phyloP scores from a whole-genome alignment of 2,797 vertebrate genomes.

The Threskiornis aethiopicus region DNA sequence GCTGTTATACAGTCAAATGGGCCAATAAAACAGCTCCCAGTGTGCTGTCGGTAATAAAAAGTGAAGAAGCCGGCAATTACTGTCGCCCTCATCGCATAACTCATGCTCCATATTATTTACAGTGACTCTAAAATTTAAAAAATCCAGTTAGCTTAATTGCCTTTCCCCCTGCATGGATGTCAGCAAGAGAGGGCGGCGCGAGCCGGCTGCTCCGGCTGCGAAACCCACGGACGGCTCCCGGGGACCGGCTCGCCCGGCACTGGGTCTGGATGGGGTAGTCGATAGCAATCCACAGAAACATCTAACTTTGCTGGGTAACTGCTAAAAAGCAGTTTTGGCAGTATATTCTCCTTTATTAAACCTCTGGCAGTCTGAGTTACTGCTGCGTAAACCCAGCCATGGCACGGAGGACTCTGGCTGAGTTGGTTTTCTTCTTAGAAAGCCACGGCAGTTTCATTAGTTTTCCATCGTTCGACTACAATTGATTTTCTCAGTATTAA shows the following conservation, averaged over 20 bases:
- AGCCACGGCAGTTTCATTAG: not conserved
- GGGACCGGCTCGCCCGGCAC: fast-evolving
- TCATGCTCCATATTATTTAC: conserved; percentile 55
- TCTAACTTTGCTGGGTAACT: not conserved
- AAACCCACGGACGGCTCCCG: fast-evolving
- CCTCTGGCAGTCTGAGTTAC: not conserved
- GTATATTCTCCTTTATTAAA: not conserved
- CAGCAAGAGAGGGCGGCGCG: not conserved
- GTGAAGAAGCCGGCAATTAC: conserved; percentile 54
- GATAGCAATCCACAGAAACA: not conserved
- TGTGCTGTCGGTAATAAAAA: conserved; percentile 24
- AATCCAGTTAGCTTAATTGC: conserved; percentile 9
- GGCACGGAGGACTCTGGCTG: not conserved
- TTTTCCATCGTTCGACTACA: not conserved
- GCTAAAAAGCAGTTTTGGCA: not conserved
- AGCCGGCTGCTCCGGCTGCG: not conserved
- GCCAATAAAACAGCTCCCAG: conserved; percentile 57
- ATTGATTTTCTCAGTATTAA: not conserved
- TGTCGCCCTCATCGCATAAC: not conserved
- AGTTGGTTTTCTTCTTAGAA: conserved; percentile 18
- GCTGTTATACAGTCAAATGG: not conserved
- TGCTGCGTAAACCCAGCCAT: not conserved
- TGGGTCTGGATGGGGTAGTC: not conserved
- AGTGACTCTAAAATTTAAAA: conserved; percentile 39
- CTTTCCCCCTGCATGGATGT: not conserved